These are phyloP conservation scores for Aplocera efformata DNA, from an alignment of 2,888 invertebrate genomes.

Conservation along the genomic window DNA sequence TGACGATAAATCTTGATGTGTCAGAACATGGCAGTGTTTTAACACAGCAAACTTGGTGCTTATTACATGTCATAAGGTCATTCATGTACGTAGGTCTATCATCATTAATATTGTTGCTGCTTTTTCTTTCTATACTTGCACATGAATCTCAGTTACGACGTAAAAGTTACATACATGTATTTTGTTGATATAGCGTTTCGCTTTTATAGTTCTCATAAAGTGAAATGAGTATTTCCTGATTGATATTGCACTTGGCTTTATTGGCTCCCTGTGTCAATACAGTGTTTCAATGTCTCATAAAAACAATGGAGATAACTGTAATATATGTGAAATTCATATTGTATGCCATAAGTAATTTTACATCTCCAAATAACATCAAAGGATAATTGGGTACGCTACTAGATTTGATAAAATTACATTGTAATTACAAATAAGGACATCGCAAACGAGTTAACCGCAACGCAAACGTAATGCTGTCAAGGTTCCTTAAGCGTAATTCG, in stretches of 20 bases:
- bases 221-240: conserved; percentile 51
- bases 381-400: no score
- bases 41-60: conserved; percentile 13
- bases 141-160: conserved; percentile 5
- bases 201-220: conserved; percentile 56
- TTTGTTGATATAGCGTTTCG: conserved; percentile 40
- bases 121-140: conserved; percentile 12
- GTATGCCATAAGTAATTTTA: no score
- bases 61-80: conserved; percentile 10
- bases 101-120: no score
- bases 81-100: no score
- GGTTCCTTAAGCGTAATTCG: background rate
- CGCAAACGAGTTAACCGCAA: background rate
- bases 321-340: background rate
- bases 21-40: conserved; percentile 23
- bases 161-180: conserved; percentile 14
- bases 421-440: background rate
- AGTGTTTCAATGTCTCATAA: conserved; percentile 38
- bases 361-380: no score
- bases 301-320: conserved; percentile 22
- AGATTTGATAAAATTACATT: no score
- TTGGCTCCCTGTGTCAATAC: conserved; percentile 40
- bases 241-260: conserved; percentile 53
- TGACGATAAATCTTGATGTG: conserved; percentile 28
- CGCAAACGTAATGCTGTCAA: background rate